Evolutionary conservation across 2,888 invertebrate species (phyloP).

Genomic region (Melieria omissa): DNA sequence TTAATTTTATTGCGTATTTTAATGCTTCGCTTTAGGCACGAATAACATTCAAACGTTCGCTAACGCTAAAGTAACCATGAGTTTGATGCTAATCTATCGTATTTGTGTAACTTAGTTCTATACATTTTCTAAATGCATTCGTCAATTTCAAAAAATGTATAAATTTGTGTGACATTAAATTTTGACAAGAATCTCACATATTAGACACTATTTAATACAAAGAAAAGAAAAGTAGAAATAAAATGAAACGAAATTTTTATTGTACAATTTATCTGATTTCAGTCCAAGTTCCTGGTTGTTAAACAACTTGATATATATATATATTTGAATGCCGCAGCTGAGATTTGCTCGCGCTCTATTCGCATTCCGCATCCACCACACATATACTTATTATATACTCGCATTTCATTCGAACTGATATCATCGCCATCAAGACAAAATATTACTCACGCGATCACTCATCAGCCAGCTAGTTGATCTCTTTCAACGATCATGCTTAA

Average conservation of each 20-base stretch:
- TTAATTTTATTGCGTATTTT: too few relatives aligned
- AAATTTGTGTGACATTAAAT: too few relatives aligned
- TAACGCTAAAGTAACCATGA: too few relatives aligned
- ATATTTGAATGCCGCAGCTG: too few relatives aligned
- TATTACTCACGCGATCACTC: conserved; percentile 1
- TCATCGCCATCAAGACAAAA: not conserved
- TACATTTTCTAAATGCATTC: too few relatives aligned
- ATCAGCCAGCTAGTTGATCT: conserved; percentile 39
- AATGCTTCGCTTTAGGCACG: too few relatives aligned
- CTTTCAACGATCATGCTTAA: conserved; percentile 27
- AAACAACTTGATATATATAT: too few relatives aligned
- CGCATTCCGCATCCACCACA: conserved; percentile 23
- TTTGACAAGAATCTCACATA: too few relatives aligned
- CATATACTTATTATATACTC: conserved; percentile 15
- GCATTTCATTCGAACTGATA: not conserved
- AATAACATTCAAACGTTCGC: too few relatives aligned
- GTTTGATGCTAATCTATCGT: too few relatives aligned
- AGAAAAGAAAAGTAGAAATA: conserved; percentile 16
- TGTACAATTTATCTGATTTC: conserved; percentile 30
- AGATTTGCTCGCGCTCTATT: conserved; percentile 9
- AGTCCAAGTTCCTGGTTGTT: conserved; percentile 30
- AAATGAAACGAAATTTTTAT: conserved; percentile 14
- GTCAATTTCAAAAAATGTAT: too few relatives aligned
- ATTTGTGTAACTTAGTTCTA: too few relatives aligned
- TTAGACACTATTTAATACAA: not conserved